Base-by-base conservation (phyloP, 2,797 vertebrate species). In the Hylomyscus alleni region DNA sequence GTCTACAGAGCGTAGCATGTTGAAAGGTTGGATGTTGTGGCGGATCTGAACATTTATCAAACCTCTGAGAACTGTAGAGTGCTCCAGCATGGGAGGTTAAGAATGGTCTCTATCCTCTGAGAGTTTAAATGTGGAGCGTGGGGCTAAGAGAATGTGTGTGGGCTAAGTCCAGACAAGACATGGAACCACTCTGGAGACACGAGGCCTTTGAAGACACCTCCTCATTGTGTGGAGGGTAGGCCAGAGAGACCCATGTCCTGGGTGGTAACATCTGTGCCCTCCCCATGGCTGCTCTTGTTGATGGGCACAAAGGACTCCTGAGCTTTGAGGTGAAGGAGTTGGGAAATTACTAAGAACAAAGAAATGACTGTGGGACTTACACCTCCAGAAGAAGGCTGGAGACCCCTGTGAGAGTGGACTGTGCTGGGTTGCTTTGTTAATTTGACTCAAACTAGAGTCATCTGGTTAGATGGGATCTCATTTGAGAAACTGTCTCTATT, bases 21-120 rank as follows among this genome's bases (percentile, higher is more conserved):
- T 13, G 22, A 2, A 17, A 26, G 72, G 60, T 5, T 56, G 29
- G 85, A 29, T 31, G 29, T 52, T 31, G 56, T 62, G 82, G 54
- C 0, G 2, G n/a, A 60, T 50, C 2, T 6, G 56, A 19, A 7
- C 22, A 0, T 31, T 1, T 19, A 6, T 22, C 17, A 62, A 78
- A 12, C 31, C 50, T 85, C 60, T 76, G 62, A 58, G 78, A 44
- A n/a, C 31, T 2, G 3, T 58, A 26, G 54, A 58, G 37, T 60
- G 26, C 1, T 15, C 47, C 40, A n/a, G 24, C 47, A 6, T 24
- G 26, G 26, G 4, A 6, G 0, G 6, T 31, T 34, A 13, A 22
- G 5, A 72, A 19, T 31, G n/a, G 12, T 12, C 1, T 31, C 58
- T 34, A 15, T 4, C 3, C 31, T 6, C 7, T 6, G 11, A n/a